A percentile compares a stretch with the other conserved stretches of the same genome.
phyloP scores from a whole-genome alignment of 2,888 invertebrate species.

The Chrysomela aeneicollis region DNA sequence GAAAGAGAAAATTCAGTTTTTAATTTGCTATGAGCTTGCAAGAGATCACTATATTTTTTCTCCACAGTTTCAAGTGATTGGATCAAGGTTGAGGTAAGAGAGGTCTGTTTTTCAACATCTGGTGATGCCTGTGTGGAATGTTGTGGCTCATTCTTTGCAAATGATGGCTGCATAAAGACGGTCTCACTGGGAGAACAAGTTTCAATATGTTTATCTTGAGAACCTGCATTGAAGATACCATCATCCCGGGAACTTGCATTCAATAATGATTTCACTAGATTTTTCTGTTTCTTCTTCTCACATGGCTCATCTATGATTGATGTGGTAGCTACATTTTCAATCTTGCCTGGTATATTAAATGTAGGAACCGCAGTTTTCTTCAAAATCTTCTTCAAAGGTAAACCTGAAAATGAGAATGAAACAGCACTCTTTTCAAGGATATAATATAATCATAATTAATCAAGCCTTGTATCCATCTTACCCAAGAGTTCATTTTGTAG shows the following conservation, averaged over 20 bases:
- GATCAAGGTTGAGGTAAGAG: no score
- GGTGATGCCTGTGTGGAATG: neutral
- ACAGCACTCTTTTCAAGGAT: no score
- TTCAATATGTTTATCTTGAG: neutral
- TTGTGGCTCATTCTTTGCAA: neutral
- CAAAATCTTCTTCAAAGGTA: constrained; percentile 23
- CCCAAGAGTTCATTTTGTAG: constrained; percentile 28
- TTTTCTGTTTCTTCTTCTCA: neutral
- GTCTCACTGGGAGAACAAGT: no score
- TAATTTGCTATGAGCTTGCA: neutral
- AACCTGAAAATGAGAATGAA: constrained; percentile 8
- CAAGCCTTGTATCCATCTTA: neutral
- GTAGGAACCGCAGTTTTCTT: constrained; percentile 26
- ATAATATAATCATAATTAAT: no score
- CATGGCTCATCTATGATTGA: neutral
- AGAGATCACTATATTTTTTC: constrained; percentile 4
- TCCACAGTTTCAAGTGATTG: neutral
- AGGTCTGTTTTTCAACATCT: neutral
- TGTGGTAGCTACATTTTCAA: neutral
- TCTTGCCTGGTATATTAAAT: constrained; percentile 10
- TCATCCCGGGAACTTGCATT: no score
- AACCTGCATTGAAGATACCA: no score
- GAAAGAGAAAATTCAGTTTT: constrained; percentile 6
- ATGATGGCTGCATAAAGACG: neutral
- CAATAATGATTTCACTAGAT: neutral